Evolutionary conservation across 2,888 invertebrate species (phyloP).

Genomic region (Microctonus aethiopoides): DNA sequence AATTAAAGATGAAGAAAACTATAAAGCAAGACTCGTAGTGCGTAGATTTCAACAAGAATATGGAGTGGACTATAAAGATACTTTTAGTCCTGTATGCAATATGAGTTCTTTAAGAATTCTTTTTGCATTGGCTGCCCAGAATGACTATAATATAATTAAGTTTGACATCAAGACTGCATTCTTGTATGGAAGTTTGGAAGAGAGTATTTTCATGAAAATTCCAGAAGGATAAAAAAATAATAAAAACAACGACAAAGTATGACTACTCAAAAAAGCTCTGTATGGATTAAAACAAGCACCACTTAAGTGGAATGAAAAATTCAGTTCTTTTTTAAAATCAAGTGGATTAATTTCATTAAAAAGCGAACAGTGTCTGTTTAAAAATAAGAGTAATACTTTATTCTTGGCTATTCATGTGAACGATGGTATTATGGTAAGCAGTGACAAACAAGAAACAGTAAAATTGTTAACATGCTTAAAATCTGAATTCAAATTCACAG

Average conservation of each 20-base stretch:
- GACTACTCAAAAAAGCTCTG: conserved; percentile 20
- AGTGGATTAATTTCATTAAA: too few relatives aligned
- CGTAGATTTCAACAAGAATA: conserved; percentile 17
- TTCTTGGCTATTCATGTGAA: too few relatives aligned
- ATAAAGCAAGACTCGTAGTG: too few relatives aligned
- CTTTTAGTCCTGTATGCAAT: conserved; percentile 28
- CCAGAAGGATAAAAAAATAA: conserved; percentile 24
- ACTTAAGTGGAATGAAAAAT: too few relatives aligned
- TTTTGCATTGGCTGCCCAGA: conserved; percentile 13
- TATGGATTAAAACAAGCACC: conserved; percentile 28
- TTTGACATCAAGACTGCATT: conserved; percentile 36
- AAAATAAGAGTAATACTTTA: too few relatives aligned
- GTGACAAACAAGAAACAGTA: too few relatives aligned
- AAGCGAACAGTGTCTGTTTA: too few relatives aligned
- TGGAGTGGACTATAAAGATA: conserved; percentile 28
- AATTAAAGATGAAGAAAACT: too few relatives aligned
- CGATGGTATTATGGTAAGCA: too few relatives aligned
- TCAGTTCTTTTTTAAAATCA: too few relatives aligned
- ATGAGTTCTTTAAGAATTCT: conserved; percentile 26
- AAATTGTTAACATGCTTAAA: too few relatives aligned
- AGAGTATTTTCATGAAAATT: conserved; percentile 31
- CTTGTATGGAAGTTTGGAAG: conserved; percentile 24
- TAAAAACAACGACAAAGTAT: conserved; percentile 7
- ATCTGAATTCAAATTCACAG: too few relatives aligned
- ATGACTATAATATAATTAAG: neutral